A percentile compares a stretch with the other conserved stretches of the same genome.
Conservation (phyloP, 2,888 invertebrate genomes). For the Conus canariensis region DNA sequence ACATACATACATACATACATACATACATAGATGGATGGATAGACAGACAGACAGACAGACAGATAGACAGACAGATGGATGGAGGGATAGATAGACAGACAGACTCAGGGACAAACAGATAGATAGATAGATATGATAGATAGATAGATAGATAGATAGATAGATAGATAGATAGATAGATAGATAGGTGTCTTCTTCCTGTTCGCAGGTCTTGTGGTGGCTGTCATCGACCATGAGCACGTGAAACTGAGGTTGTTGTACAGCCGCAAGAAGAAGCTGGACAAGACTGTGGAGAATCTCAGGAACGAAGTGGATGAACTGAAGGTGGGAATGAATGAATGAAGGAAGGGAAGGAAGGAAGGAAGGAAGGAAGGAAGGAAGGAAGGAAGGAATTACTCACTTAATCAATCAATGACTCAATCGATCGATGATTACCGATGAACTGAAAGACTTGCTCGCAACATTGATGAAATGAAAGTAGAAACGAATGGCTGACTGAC, state of each 20-base stretch:
- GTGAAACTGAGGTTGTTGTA: constrained; percentile 56
- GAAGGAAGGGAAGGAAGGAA: too few species aligned
- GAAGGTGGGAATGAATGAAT: constrained; percentile 44
- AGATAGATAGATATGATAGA: background rate
- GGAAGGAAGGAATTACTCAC: too few species aligned
- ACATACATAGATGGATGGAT: too few species aligned
- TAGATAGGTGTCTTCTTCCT: background rate
- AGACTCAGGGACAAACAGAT: too few species aligned
- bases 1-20: too few species aligned
- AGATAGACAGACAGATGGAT: too few species aligned
- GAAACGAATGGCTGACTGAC: too few species aligned
- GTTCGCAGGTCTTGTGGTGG: constrained; percentile 54
- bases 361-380: background rate
- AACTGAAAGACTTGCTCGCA: too few species aligned
- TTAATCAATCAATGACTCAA: too few species aligned
- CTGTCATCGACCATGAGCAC: constrained; percentile 58
- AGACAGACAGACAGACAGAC: too few species aligned
- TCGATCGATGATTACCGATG: too few species aligned
- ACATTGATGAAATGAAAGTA: background rate
- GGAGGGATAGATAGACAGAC: too few species aligned
- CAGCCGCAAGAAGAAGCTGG: constrained; percentile 58
- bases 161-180: background rate
- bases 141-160: background rate
- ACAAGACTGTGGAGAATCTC: constrained; percentile 56
- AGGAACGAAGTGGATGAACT: constrained; percentile 56